Evolutionary conservation across 1,140 invertebrate genomes (phyloP).

Genomic region (Atopsyche davidsoni): DNA sequence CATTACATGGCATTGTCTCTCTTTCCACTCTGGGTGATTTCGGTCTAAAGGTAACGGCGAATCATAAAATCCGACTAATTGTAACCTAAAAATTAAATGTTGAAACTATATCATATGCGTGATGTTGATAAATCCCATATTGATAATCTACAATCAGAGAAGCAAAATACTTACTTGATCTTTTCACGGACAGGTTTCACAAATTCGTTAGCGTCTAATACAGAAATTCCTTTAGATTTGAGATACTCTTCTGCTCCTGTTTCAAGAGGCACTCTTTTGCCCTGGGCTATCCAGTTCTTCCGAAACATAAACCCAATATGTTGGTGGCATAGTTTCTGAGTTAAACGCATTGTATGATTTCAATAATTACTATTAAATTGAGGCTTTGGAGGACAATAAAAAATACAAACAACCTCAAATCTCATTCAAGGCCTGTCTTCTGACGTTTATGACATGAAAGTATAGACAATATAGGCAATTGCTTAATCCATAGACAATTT

Average conservation of each 20-base stretch:
- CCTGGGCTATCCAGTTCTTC: conserved; percentile 59
- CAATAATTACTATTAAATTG: no score
- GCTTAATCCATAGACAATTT: no score
- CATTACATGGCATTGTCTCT: conserved; percentile 52
- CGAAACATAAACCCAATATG: conserved; percentile 63
- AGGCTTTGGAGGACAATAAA: no score
- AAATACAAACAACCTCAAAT: no score
- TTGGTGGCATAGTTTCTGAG: conserved; percentile 53
- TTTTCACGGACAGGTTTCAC: conserved; percentile 38
- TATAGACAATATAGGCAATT: no score
- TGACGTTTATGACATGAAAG: no score
- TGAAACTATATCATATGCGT: not conserved
- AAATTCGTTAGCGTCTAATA: conserved; percentile 52
- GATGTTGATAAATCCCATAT: conserved; percentile 14
- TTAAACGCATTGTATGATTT: conserved; percentile 64
- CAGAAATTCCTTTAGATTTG: conserved; percentile 44
- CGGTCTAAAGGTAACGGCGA: conserved; percentile 41
- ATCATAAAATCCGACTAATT: conserved; percentile 45
- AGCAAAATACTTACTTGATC: conserved; percentile 17
- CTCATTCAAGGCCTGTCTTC: no score
- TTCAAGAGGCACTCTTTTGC: conserved; percentile 49
- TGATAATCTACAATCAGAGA: conserved; percentile 11
- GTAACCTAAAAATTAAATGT: conserved; percentile 37
- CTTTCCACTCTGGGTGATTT: conserved; percentile 60
- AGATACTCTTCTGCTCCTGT: conserved; percentile 48